phyloP scores from a whole-genome alignment of 1,140 invertebrate genomes.

The Diplogasteroides magnus region DNA sequence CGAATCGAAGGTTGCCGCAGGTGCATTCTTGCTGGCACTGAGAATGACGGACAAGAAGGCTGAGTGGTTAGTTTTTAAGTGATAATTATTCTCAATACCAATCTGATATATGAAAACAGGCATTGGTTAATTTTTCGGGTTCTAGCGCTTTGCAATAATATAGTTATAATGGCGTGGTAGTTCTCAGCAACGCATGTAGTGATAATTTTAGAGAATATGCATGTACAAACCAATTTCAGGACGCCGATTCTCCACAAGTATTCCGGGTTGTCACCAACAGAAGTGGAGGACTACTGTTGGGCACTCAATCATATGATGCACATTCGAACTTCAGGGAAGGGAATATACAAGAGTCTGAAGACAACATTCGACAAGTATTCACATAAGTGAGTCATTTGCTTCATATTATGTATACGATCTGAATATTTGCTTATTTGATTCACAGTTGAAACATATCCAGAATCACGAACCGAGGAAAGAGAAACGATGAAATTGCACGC shows the following conservation, averaged over 20 bases:
- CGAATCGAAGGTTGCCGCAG: not conserved
- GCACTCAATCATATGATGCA: not conserved
- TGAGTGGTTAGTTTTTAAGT: not conserved
- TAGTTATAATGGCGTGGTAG: too few species aligned
- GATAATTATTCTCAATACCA: too few species aligned
- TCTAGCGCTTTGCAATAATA: too few species aligned
- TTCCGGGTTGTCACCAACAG: not conserved
- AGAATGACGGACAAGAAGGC: not conserved
- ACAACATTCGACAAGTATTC: not conserved
- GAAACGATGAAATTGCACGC: not conserved
- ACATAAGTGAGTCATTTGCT: not conserved
- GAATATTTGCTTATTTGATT: too few species aligned
- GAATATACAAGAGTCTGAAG: not conserved
- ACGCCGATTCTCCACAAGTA: not conserved
- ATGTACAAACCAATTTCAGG: too few species aligned
- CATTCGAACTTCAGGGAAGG: not conserved
- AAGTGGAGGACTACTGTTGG: not conserved
- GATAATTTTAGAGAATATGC: too few species aligned
- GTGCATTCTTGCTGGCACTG: not conserved
- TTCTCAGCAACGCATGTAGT: too few species aligned
- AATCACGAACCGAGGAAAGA: too few species aligned
- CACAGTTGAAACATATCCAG: too few species aligned
- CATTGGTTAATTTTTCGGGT: too few species aligned
- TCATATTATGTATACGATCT: too few species aligned
- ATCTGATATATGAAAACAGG: too few species aligned